Evolutionary conservation across 2,797 vertebrate species (phyloP).

Genomic region (Antennarius maculatus): DNA sequence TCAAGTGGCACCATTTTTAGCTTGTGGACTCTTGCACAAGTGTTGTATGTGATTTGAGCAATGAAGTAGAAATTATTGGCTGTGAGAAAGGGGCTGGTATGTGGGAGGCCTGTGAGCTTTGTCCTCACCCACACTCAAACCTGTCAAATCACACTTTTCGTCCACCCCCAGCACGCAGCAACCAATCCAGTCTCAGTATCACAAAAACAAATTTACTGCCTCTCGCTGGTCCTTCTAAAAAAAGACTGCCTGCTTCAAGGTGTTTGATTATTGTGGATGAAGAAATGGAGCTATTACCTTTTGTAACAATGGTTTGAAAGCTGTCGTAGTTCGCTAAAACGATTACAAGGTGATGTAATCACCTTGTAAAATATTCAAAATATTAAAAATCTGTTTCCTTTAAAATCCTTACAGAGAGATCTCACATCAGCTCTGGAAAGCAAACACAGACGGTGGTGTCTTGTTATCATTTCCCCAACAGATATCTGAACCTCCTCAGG

Average conservation of each 20-base stretch:
- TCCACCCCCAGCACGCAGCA: slow-evolving; percentile 54
- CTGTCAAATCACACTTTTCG: slow-evolving; percentile 62
- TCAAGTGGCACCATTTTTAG: slow-evolving; percentile 26
- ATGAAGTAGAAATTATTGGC: slow-evolving; percentile 42
- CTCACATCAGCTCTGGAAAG: slow-evolving; percentile 5
- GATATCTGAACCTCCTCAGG: slow-evolving; percentile 40
- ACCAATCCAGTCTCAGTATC: slow-evolving; percentile 32
- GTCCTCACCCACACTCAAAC: slow-evolving; percentile 67
- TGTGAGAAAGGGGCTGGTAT: slow-evolving; percentile 46
- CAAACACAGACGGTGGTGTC: slow-evolving; percentile 14
- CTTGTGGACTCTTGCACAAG: slow-evolving; percentile 18
- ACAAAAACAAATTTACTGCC: slow-evolving; percentile 30
- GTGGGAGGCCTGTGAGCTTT: slow-evolving; percentile 63
- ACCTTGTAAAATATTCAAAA: too few relatives aligned
- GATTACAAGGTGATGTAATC: too few relatives aligned
- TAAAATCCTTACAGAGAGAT: neutral
- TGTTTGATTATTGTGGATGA: slow-evolving; percentile 24
- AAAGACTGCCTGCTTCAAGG: slow-evolving; percentile 23
- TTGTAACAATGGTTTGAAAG: neutral
- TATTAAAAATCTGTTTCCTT: neutral
- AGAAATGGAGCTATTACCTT: neutral
- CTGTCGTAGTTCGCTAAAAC: too few relatives aligned
- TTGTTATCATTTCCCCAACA: slow-evolving; percentile 51
- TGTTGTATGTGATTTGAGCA: slow-evolving; percentile 25
- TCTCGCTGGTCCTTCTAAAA: slow-evolving; percentile 20